These are phyloP conservation scores for Zaprionus tsacasi DNA, from an alignment of 1,140 invertebrate species.

Conservation along the genomic window DNA sequence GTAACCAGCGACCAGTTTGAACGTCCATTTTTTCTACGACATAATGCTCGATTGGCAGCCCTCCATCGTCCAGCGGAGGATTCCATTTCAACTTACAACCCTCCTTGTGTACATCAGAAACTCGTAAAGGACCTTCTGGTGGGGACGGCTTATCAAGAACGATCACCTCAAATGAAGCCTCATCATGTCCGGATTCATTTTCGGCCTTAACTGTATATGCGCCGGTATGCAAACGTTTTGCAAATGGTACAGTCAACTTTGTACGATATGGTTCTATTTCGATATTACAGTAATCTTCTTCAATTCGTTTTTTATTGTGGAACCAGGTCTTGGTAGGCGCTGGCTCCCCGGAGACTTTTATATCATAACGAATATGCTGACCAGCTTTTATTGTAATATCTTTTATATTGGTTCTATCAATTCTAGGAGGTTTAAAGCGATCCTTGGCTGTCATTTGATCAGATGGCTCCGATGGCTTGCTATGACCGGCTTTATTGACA, in stretches of 20 bases:
- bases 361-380: conserved; percentile 92
- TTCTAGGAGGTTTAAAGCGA: conserved; percentile 94
- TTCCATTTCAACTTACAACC: conserved; percentile 97
- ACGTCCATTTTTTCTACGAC: conserved; percentile 96
- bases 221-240: conserved; percentile 93
- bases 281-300: conserved; percentile 88
- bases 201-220: conserved; percentile 94
- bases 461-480: conserved; percentile 94
- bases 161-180: conserved; percentile 94
- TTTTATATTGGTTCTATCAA: conserved; percentile 94
- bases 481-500: conserved; percentile 96
- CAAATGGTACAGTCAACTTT: conserved; percentile 90
- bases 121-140: conserved; percentile 96
- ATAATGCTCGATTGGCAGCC: conserved; percentile 95
- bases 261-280: conserved; percentile 94
- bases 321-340: conserved; percentile 94
- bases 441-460: conserved; percentile 94
- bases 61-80: conserved; percentile 95
- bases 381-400: conserved; percentile 95
- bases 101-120: conserved; percentile 95
- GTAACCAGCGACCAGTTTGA: conserved; percentile 93
- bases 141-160: conserved; percentile 94
- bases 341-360: conserved; percentile 95
- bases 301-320: conserved; percentile 91
- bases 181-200: conserved; percentile 95